A percentile compares a stretch with the other conserved stretches of the same genome.
These are phyloP conservation scores for Leptocoma aspasia DNA, from an alignment of 2,113 vertebrate genomes.

Conservation along the genomic window DNA sequence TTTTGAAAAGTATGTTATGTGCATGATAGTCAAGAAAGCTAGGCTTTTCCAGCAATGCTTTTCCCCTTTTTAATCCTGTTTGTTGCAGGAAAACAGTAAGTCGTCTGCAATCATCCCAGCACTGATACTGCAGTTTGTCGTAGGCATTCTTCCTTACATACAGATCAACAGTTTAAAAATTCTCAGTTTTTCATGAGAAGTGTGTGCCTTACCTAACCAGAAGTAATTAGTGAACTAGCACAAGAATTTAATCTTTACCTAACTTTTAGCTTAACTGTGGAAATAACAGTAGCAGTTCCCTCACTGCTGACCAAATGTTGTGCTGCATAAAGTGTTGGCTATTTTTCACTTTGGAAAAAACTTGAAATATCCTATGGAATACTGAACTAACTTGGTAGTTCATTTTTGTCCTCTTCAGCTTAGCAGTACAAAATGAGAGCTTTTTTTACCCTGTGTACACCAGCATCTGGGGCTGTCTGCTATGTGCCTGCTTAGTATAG, in stretches of 20 bases:
- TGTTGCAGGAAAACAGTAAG: not conserved
- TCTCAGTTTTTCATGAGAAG: not conserved
- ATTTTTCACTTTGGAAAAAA: not conserved
- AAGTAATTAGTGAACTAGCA: not conserved
- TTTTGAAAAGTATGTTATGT: not conserved
- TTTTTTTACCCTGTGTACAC: not conserved
- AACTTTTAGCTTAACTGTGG: not conserved
- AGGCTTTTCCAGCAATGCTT: not conserved
- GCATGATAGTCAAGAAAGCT: not conserved
- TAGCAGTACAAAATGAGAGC: not conserved
- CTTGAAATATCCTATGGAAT: not conserved
- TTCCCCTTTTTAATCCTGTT: not conserved
- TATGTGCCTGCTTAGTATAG: not conserved
- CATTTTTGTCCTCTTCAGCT: not conserved
- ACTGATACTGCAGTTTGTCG: not conserved
- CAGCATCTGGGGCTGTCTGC: not conserved
- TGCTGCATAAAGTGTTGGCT: not conserved
- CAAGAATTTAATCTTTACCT: not conserved
- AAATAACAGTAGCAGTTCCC: not conserved
- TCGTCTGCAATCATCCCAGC: not conserved
- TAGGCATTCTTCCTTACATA: not conserved
- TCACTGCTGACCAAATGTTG: not conserved
- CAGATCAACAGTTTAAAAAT: not conserved
- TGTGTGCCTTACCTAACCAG: not conserved
- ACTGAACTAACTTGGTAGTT: not conserved